Base-by-base conservation (phyloP, 2,888 invertebrate genomes). In the Ophion costatus region DNA sequence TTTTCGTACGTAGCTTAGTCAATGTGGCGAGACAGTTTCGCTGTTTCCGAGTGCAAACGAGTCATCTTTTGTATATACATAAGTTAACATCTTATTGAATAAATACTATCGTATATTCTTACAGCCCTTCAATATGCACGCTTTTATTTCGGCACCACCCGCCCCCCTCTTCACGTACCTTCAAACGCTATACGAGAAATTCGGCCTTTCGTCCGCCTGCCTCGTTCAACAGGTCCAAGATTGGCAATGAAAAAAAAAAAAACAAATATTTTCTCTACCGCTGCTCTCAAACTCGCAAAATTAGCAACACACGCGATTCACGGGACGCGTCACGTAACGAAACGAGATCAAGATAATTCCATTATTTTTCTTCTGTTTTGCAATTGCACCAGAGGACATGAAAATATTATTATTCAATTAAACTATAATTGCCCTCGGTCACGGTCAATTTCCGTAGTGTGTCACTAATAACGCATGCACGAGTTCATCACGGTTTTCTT, bases 81-180 rank as follows among this genome's bases (percentile, higher is more conserved):
- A 29, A 92, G 89, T 92, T 91, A 92, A 92, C 92, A 90, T 91
- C 92, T 90, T 86, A 93, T 92, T 91, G 91, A 93, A 93, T 93
- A 93, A 93, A 93, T 91, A 92, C 90, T 90, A 90, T 90, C 92
- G 90, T 92, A 91, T 91, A 92, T 92, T 92, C 92, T 92, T 92
- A 92, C 91, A 92, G 89, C 89, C 89, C 89, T 89, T 88, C 87
- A 90, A 92, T 89, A 29, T 29, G 89, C 89, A 88, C 88, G 89
- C 88, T 85, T 89, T 91, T 86, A 89, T 91, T 91, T 89, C 78
- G 84, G 82, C 61, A 75, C 22, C n/a, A 51, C 67, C 14, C 51
- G n/a, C 66, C 75, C 75, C 61, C 2, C 69, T 20, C 51, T 75
- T 63, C 59, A 1, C 69, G 61, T 20, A 42, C 71, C 42, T n/a